phyloP scores from a whole-genome alignment of 2,888 invertebrate genomes.

The Philopedon plagiatum region DNA sequence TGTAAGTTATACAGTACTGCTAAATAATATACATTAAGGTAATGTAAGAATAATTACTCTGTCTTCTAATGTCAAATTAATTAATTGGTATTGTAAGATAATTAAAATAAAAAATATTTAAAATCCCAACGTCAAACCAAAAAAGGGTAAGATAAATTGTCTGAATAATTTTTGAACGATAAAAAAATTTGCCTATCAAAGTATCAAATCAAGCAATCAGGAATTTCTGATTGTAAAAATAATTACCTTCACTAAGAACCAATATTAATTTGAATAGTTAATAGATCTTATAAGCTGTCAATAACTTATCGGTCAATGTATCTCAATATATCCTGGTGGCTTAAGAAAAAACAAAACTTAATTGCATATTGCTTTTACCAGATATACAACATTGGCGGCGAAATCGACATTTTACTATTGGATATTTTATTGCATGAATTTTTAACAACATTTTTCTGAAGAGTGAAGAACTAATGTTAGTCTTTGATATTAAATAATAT shows the following conservation, averaged over 20 bases:
- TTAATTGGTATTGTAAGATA: slow-evolving; percentile 5
- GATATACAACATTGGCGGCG: slow-evolving; percentile 5
- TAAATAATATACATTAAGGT: neutral
- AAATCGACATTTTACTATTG: neutral
- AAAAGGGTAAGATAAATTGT: slow-evolving; percentile 20
- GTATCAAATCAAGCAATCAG: slow-evolving; percentile 42
- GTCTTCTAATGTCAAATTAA: slow-evolving; percentile 5
- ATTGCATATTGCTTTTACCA: slow-evolving; percentile 48
- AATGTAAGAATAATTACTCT: slow-evolving; percentile 1
- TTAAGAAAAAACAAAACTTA: slow-evolving; percentile 38
- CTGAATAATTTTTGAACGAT: slow-evolving; percentile 12
- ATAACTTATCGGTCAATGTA: slow-evolving; percentile 46
- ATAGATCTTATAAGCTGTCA: slow-evolving; percentile 50
- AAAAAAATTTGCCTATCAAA: slow-evolving; percentile 33
- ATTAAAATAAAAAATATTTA: neutral
- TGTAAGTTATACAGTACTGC: too few species aligned
- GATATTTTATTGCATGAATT: neutral
- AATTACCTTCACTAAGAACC: slow-evolving; percentile 44
- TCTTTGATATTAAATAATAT: too few species aligned
- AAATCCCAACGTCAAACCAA: slow-evolving; percentile 1
- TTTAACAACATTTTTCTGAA: neutral
- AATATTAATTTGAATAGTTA: slow-evolving; percentile 49
- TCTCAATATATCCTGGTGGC: slow-evolving; percentile 46
- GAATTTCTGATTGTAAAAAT: slow-evolving; percentile 46
- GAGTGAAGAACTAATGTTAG: too few species aligned